Conservation (phyloP, 2,113 vertebrate species). For the Lichenostomus cassidix region DNA sequence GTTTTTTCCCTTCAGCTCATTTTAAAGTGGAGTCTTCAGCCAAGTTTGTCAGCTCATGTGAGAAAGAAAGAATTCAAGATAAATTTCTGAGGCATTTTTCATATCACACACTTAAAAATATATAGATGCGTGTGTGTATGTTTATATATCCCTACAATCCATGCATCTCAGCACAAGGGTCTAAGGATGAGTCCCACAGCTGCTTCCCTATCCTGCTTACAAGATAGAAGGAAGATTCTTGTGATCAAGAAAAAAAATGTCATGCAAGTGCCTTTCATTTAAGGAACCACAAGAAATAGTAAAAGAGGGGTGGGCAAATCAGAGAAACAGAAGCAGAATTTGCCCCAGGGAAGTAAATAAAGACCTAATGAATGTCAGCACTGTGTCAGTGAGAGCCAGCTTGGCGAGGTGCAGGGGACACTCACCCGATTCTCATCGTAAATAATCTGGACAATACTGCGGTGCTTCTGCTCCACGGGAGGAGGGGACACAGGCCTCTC, state of each 20-base stretch:
- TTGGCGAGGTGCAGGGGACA: background rate
- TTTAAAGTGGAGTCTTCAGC: background rate
- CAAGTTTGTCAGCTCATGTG: background rate
- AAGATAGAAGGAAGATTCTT: background rate
- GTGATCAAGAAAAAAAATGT: background rate
- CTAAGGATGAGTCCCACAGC: background rate
- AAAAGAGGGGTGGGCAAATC: background rate
- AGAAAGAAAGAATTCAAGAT: background rate
- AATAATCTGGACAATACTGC: conserved; percentile 98
- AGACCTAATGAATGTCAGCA: background rate
- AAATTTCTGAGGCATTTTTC: background rate
- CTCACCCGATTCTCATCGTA: conserved; percentile 97
- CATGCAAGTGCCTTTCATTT: background rate
- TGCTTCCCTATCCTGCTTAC: background rate
- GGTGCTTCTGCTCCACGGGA: conserved; percentile 98
- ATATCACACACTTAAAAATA: background rate
- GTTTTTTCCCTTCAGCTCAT: background rate
- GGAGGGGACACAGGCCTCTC: conserved; percentile 96
- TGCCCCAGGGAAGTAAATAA: background rate
- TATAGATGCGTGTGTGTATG: background rate
- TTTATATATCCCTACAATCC: background rate
- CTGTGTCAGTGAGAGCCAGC: background rate
- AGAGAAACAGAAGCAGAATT: background rate
- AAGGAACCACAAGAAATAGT: background rate
- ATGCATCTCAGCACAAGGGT: background rate